Conservation (phyloP, 2,888 invertebrate genomes). For the Alsophila aescularia region DNA sequence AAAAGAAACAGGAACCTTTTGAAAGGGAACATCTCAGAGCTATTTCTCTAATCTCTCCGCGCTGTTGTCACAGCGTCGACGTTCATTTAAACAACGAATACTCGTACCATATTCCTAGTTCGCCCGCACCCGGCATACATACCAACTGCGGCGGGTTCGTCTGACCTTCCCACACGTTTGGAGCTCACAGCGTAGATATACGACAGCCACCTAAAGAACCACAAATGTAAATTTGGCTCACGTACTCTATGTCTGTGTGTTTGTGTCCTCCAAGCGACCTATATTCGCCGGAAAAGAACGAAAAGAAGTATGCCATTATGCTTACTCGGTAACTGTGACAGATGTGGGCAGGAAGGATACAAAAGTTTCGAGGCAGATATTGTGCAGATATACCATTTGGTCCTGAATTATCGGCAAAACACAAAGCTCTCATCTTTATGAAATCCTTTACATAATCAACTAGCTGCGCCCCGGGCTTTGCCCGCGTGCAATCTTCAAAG, state of each 20-base stretch:
- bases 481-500: too few relatives aligned
- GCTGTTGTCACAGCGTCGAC: neutral
- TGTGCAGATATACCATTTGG: too few relatives aligned
- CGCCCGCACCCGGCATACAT: constrained; percentile 6
- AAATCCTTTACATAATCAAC: too few relatives aligned
- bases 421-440: too few relatives aligned
- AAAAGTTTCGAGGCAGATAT: neutral
- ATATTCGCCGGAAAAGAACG: constrained; percentile 38
- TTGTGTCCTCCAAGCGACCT: constrained; percentile 47
- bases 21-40: too few relatives aligned
- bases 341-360: neutral
- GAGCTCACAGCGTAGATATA: constrained; percentile 27
- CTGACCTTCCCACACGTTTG: constrained; percentile 33
- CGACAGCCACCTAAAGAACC: constrained; percentile 21
- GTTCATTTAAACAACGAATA: constrained; percentile 10
- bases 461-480: too few relatives aligned
- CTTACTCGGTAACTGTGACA: constrained; percentile 1
- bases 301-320: constrained; percentile 12
- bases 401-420: too few relatives aligned
- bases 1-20: too few relatives aligned
- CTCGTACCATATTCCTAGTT: constrained; percentile 3
- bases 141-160: constrained; percentile 11
- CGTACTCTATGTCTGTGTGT: constrained; percentile 45
- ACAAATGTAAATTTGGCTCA: constrained; percentile 50
- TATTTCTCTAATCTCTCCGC: too few relatives aligned